A percentile compares a stretch with the other conserved stretches of the same genome.
These are phyloP conservation scores for Pseudomyrmex dendroicus DNA, from an alignment of 1,140 invertebrate genomes.

Conservation along the genomic window DNA sequence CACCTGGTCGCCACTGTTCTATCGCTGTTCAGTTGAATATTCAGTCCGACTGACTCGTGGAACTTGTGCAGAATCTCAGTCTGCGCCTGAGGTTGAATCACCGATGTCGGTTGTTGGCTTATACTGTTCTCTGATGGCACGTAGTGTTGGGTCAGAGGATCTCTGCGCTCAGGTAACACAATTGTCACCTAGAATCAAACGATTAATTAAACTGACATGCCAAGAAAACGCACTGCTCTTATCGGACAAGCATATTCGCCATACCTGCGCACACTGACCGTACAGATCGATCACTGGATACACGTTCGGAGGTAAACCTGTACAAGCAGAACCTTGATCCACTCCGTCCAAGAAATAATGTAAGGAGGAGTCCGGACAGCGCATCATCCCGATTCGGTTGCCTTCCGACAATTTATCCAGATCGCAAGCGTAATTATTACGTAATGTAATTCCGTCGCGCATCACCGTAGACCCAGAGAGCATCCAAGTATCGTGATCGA, in stretches of 20 bases:
- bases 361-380: conserved; percentile 92
- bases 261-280: conserved; percentile 96
- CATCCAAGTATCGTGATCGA: conserved; percentile 97
- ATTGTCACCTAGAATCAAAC: conserved; percentile 80
- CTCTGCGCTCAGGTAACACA: conserved; percentile 82
- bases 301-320: conserved; percentile 92
- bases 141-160: conserved; percentile 82
- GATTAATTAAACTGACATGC: neutral
- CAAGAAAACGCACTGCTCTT: neutral
- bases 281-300: conserved; percentile 98
- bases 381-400: conserved; percentile 93
- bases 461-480: conserved; percentile 93
- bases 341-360: conserved; percentile 97
- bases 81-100: conserved; percentile 81
- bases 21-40: conserved; percentile 89
- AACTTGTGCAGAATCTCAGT: conserved; percentile 84
- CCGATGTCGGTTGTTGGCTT: conserved; percentile 83
- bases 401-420: conserved; percentile 92
- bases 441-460: conserved; percentile 93
- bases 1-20: conserved; percentile 88
- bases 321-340: conserved; percentile 95
- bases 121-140: conserved; percentile 83
- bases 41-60: conserved; percentile 91
- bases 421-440: conserved; percentile 93
- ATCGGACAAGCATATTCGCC: neutral